Conservation (phyloP, 2,888 invertebrate genomes). For the Margaritifera margaritifera region DNA sequence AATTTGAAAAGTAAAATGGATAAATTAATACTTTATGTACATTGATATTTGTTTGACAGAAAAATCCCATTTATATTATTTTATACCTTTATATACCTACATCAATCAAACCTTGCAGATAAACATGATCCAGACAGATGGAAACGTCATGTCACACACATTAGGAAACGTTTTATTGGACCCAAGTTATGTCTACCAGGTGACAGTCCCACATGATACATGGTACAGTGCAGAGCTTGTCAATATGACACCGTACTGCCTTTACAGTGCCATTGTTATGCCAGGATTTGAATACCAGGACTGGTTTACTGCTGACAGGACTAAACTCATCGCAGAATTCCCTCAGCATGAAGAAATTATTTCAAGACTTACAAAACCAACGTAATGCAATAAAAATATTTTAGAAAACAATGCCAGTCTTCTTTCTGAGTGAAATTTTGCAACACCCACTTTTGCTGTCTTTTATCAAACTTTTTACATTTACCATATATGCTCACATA, state of each 20-base stretch:
- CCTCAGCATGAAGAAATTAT: constrained; percentile 22
- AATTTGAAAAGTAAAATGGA: too few relatives aligned
- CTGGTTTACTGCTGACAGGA: constrained; percentile 14
- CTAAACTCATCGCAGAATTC: constrained; percentile 7
- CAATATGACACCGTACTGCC: constrained; percentile 29
- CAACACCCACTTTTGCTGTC: too few relatives aligned
- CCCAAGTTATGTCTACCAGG: constrained; percentile 33
- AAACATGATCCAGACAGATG: constrained; percentile 33
- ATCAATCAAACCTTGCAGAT: constrained; percentile 21
- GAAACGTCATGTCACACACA: constrained; percentile 22
- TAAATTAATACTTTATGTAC: background rate
- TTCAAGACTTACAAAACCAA: constrained; percentile 7
- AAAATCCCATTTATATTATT: background rate
- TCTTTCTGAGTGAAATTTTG: too few relatives aligned
- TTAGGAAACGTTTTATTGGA: constrained; percentile 41
- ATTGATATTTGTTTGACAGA: background rate
- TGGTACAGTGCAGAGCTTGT: constrained; percentile 45
- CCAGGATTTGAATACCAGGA: constrained; percentile 35
- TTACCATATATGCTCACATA: too few relatives aligned
- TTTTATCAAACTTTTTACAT: too few relatives aligned
- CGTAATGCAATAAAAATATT: too few relatives aligned
- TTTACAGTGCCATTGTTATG: constrained; percentile 47
- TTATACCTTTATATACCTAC: background rate
- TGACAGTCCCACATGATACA: constrained; percentile 43
- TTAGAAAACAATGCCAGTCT: too few relatives aligned